Base-by-base conservation (phyloP, 2,888 invertebrate genomes). In the Microctonus brassicae region DNA sequence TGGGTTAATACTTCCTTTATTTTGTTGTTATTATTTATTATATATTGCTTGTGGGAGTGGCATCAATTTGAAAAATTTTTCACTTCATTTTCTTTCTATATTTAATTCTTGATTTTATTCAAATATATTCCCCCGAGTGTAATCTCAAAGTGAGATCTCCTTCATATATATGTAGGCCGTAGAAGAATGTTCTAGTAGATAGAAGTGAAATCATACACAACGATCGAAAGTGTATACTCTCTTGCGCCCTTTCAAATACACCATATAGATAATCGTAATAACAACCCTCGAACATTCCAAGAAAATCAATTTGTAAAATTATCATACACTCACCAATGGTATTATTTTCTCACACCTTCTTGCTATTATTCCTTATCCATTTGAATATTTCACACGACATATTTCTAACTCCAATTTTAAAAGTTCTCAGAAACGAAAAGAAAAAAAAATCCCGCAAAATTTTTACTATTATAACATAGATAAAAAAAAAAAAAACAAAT, bases 271-370 rank as follows among this genome's bases (percentile, higher is more conserved):
- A 64, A 64, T 64, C 64, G 64, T 64, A 64, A 64, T 64, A 64
- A 33, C 64, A 17, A 64, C 64, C 34, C 64, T 64, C 34, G 64
- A 29, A 52, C 52, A 64, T 64, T 64, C 64, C 53, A 22, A 64
- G 64, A 64, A 64, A 64, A 64, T 64, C 64, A 64, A 64, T 64
- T 64, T 64, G 17, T 47, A 11, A 52, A 64, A 64, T 64, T 64
- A 64, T 64, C 33, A 64, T 10, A 64, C 53, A 20, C 64, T 57
- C 26, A 57, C 47, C 47, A 17, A 7, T 57, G 24, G 57, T 57
- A 57, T 57, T 26, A 26, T 57, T 57, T 57, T 29, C 57, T 29
- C 24, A 29, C 29, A 26, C 57, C 29, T 26, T 10, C 11, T 26
- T 57, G 7, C 17, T 20, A n/a, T 47, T 47, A 13, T n/a, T 39